These are phyloP conservation scores for Ochropleura leucogaster DNA, from an alignment of 2,888 invertebrate species.

Conservation along the genomic window DNA sequence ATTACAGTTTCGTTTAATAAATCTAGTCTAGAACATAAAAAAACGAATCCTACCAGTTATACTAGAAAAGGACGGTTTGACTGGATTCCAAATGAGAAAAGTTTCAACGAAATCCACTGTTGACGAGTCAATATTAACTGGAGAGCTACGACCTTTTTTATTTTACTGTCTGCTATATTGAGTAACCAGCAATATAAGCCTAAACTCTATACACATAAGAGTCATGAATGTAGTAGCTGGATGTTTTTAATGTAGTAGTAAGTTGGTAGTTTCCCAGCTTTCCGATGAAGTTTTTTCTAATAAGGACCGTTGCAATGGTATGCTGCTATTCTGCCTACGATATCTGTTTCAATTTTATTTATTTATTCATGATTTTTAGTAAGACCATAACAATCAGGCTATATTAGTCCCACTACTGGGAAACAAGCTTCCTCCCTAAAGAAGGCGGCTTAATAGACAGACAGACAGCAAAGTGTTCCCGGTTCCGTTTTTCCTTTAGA, in stretches of 20 bases:
- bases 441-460: no score
- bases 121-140: conserved; percentile 89
- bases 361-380: not conserved
- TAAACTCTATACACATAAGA: conserved; percentile 14
- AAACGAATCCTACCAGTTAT: conserved; percentile 68
- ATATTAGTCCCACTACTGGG: no score
- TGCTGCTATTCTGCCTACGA: conserved; percentile 67
- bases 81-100: conserved; percentile 89
- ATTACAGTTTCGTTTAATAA: conserved; percentile 26
- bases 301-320: conserved; percentile 74
- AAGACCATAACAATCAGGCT: no score
- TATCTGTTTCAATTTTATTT: conserved; percentile 36
- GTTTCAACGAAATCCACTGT: conserved; percentile 86
- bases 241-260: conserved; percentile 14
- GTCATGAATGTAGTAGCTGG: not conserved
- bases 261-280: conserved; percentile 69
- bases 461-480: no score
- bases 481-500: no score
- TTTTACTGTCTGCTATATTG: conserved; percentile 44
- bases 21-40: conserved; percentile 56
- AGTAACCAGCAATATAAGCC: conserved; percentile 17
- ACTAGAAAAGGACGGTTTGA: conserved; percentile 71
- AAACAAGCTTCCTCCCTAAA: no score
- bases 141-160: conserved; percentile 75
- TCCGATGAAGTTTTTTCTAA: conserved; percentile 88